Evolutionary conservation across 2,113 vertebrate species (phyloP), one percentile per base, ranked within the genome.

Genomic region (Ursus arctos): DNA sequence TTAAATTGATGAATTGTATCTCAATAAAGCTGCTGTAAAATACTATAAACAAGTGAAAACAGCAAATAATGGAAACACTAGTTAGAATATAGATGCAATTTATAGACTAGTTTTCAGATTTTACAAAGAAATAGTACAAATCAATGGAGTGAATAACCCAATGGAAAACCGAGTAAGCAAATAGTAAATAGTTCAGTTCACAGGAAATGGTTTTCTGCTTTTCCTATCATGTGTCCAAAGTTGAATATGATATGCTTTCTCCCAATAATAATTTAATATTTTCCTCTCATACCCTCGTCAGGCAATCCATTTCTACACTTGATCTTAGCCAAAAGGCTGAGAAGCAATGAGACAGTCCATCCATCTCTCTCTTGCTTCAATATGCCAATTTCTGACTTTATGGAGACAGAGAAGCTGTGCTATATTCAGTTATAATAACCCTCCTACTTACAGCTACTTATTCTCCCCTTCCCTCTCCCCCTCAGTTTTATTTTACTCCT

Each of bases 231-330:
- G 79, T 95, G 49, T 71, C 91, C 91, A 95, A 81, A 92, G 94
- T 76, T 93, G 61, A 97, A 94, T 81, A 95, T 80, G 26, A 92
- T 69, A 67, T 59, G 76, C 22, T 95, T 21, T 61, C 49, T 92
- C 65, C n/a, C 61, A 94, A 87, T 81, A 90, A 97, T 97, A 89
- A 94, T 87, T 92, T 90, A 97, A 79, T 94, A 89, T 95, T 92
- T 94, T 71, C 71, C 55, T 80, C 88, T 92, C 63, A 74, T 22
- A 55, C 19, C 49, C 63, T 97, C 33, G 43, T 85, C 21, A 74
- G 51, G 57, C 57, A 96, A 83, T 63, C 61, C 61, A 63, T 63
- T 63, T 14, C 61, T 63, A 63, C 26, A 63, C 1, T 63, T 63
- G 61, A 31, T 63, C 61, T 63, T 31, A 63, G 61, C 28, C 26